phyloP scores from a whole-genome alignment of 2,888 invertebrate genomes.

The Spilarctia lutea region DNA sequence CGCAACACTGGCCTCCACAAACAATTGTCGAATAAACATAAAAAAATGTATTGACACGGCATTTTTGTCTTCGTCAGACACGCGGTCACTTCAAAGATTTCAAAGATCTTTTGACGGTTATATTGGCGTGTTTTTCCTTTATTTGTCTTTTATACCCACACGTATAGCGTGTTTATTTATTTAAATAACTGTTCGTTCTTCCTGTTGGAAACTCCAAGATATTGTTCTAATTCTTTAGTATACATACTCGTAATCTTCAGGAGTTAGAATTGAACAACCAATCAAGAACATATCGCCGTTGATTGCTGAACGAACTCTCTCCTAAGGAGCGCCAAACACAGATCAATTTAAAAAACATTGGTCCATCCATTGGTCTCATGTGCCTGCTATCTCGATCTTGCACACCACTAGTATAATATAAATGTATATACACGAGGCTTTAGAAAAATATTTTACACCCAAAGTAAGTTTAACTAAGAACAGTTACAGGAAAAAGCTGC shows the following conservation, averaged over 20 bases:
- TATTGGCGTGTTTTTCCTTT: conserved; percentile 27
- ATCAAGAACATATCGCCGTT: no score
- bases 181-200: not conserved
- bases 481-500: not conserved
- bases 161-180: not conserved
- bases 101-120: conserved; percentile 18
- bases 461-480: not conserved
- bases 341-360: no score
- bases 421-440: no score
- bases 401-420: no score
- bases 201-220: not conserved
- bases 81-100: conserved; percentile 44
- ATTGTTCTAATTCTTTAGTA: not conserved
- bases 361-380: no score
- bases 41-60: conserved; percentile 45
- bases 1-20: conserved; percentile 50
- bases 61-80: conserved; percentile 38
- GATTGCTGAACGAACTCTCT: no score
- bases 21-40: conserved; percentile 49
- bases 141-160: not conserved
- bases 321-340: no score
- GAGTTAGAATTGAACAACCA: not conserved
- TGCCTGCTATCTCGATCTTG: no score
- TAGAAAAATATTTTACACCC: no score
- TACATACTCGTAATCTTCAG: no score